phyloP scores from a whole-genome alignment of 2,888 invertebrate genomes.

The Drosophila crucigera region DNA sequence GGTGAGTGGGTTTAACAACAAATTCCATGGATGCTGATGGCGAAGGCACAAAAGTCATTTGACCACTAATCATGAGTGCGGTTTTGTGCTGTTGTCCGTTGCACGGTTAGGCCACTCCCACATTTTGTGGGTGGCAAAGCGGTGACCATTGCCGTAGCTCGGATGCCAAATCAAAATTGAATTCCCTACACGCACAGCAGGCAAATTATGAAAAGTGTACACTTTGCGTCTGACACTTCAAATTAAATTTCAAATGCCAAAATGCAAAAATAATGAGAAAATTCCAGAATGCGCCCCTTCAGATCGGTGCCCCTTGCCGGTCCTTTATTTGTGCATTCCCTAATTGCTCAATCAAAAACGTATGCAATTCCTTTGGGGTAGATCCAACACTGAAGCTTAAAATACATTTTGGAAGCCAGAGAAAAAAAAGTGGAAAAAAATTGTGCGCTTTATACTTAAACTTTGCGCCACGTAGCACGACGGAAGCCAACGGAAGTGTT shows the following conservation, averaged over 20 bases:
- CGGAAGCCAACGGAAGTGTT: constrained; percentile 67
- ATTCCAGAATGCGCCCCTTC: not conserved
- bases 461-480: constrained; percentile 42
- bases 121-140: constrained; percentile 11
- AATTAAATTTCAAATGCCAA: constrained; percentile 68
- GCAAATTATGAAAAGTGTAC: constrained; percentile 76
- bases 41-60: constrained; percentile 66
- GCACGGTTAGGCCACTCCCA: constrained; percentile 34
- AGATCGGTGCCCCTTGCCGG: not conserved
- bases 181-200: constrained; percentile 58
- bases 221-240: constrained; percentile 74
- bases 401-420: constrained; percentile 23
- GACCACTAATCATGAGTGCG: constrained; percentile 76
- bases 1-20: constrained; percentile 7
- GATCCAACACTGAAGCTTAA: constrained; percentile 56
- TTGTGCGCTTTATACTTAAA: constrained; percentile 62
- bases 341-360: constrained; percentile 78
- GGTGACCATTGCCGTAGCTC: constrained; percentile 17
- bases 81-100: constrained; percentile 52
- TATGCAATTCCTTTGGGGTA: constrained; percentile 77
- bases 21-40: constrained; percentile 18
- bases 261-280: constrained; percentile 25
- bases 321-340: constrained; percentile 53
- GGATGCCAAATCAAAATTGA: constrained; percentile 30
- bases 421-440: constrained; percentile 24